Evolutionary conservation across 2,888 invertebrate species (phyloP), one percentile per base, ranked within the genome.

Genomic region (Hirtodrosophila cameraria): DNA sequence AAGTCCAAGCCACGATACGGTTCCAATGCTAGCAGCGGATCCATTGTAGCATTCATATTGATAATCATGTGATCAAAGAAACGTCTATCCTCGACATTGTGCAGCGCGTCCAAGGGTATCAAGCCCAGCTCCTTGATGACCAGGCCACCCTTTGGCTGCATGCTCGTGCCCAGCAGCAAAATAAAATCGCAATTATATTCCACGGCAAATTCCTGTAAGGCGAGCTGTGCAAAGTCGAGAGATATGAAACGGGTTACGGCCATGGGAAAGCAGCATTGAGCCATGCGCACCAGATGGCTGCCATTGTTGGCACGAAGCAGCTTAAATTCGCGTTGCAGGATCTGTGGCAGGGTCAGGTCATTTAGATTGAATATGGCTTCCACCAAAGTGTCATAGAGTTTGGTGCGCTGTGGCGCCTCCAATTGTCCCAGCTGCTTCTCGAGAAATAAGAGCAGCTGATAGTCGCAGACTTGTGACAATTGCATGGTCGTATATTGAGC

Each of bases 11-110:
- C 45, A 0, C 68, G 45, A 41, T 53, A 58, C 0, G 77, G 64
- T 3, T 80, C 43, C 36, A 76, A 8, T 0, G 15, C 27, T 5
- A 76, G 42, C 12, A 49, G 4, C 0, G 81, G 76, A 0, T 28
- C n/a, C 4, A 8, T 2, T 0, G 68, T 0, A 0, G 57, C 57
- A 30, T 36, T 65, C 33, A 76, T 18, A 39, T 72, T 68, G 33
- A 80, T 50, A 3, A 76, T 62, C 13, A 80, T 4, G 5, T 80
- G 77, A 4, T 76, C 81, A 9, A 80, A 76, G 3, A 76, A 15
- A 0, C 16, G 45, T 0, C 68, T 49, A 8, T 58, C 45, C 9
- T 41, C 36, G 3, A 38, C 0, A 4, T 41, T 9, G 0, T 42
- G 50, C 25, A 72, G 4, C 0, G 52, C 41, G 33, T 65, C 61